Evolutionary conservation across 2,113 vertebrate genomes (phyloP).

Genomic region (Pelecanoides urinatrix): DNA sequence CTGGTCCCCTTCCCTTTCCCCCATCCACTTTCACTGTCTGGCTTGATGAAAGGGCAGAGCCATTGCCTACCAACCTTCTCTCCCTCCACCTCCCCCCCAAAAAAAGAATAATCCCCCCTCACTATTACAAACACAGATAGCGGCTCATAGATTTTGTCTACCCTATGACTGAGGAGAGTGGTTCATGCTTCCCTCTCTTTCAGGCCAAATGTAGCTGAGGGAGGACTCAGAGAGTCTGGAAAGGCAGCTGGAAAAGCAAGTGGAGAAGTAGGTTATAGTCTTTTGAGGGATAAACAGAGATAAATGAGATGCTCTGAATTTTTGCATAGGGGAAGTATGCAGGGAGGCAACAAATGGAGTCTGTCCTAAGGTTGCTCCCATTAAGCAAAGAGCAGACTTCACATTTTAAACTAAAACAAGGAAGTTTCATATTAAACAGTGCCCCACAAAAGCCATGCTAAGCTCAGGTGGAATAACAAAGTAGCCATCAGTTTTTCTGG

Average conservation of each 20-base stretch:
- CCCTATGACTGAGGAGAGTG: rapidly evolving
- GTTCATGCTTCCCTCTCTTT: neutral
- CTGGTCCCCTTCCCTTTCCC: neutral
- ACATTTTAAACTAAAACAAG: neutral
- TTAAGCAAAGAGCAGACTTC: neutral
- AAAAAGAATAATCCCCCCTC: neutral
- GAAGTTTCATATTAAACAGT: neutral
- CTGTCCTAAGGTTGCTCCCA: neutral
- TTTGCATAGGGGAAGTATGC: neutral
- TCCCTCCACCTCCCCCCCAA: neutral
- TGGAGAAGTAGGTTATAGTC: neutral
- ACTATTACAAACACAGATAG: neutral
- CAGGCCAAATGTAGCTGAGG: neutral
- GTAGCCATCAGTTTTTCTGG: neutral
- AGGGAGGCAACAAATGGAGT: neutral
- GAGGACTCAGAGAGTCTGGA: neutral
- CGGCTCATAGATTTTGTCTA: rapidly evolving
- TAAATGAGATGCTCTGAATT: constrained; percentile 18
- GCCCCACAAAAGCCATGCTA: neutral
- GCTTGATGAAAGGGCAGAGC: neutral
- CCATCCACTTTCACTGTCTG: neutral
- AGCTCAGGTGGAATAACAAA: neutral
- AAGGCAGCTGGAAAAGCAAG: neutral
- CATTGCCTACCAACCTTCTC: neutral
- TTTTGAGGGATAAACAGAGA: neutral